Evolutionary conservation across 2,888 invertebrate species (phyloP), one percentile per base, ranked within the genome.

Genomic region (Cataglyphis rosenhaueri): DNA sequence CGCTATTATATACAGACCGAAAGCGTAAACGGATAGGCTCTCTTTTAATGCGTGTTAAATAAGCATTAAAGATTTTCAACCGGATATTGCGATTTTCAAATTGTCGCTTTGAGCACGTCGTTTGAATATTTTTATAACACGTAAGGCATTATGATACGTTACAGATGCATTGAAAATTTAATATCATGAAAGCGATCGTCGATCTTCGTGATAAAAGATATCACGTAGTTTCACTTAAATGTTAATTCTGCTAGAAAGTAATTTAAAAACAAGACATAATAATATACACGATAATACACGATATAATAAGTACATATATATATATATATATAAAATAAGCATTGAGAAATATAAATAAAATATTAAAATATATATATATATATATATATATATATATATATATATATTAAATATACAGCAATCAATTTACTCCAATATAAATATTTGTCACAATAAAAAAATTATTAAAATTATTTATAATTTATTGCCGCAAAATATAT

Each of bases 51-150:
- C 55, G 76, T 70, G 76, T 29, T 76, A 76, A 76, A 76, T 55
- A 55, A 15, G 55, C 71, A 76, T 76, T 76, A 76, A 70, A n/a
- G 29, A 57, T 76, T 15, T 76, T 68, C 71, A 70, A 15, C 71
- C 55, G 76, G 76, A 76, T 76, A 76, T 70, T 41, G 29, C 76
- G 55, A 41, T 55, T 12, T 55, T 55, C 25, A 15, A 55, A 41
- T 52, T 25, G 38, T 38, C 68, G 55, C 15, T 70, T 55, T 55
- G 38, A 52, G 0, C 52, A 52, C 5, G 48, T 12, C 10, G 41
- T 55, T 76, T 55, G n/a, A 41, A 41, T n/a, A 25, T 15, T 68
- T 25, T 21, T 48, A 18, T 44, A 35, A 62, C 74, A 44, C 41
- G 21, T 21, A n/a, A 38, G 25, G 41, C 71, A 21, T 41, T 18